Evolutionary conservation across 2,113 vertebrate genomes (phyloP).

Genomic region (Bos taurus): ARS-UCD2.0 NC_037342.1:32700501-32701000

Average conservation of each 20-base stretch:
- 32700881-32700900: slow-evolving; percentile 74
- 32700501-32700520: slow-evolving; percentile 79
- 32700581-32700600: slow-evolving; percentile 90
- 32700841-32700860: slow-evolving; percentile 80
- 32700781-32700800: slow-evolving; percentile 86
- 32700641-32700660: slow-evolving; percentile 84
- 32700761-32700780: slow-evolving; percentile 89
- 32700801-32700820: slow-evolving; percentile 86
- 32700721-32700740: slow-evolving; percentile 91
- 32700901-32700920: slow-evolving; percentile 33
- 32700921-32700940: slow-evolving; percentile 22
- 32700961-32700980: slow-evolving; percentile 27
- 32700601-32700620: slow-evolving; percentile 91
- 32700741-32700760: slow-evolving; percentile 93
- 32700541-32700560: slow-evolving; percentile 81
- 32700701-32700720: slow-evolving; percentile 91
- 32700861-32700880: slow-evolving; percentile 82
- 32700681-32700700: slow-evolving; percentile 93
- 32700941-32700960: slow-evolving; percentile 53
- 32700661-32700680: slow-evolving; percentile 84
- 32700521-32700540: slow-evolving; percentile 87
- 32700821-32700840: slow-evolving; percentile 86
- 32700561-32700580: slow-evolving; percentile 82
- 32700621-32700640: slow-evolving; percentile 83
- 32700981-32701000: neutral